Base-by-base conservation (phyloP, 2,113 vertebrate genomes). In the Mus spicilegus region DNA sequence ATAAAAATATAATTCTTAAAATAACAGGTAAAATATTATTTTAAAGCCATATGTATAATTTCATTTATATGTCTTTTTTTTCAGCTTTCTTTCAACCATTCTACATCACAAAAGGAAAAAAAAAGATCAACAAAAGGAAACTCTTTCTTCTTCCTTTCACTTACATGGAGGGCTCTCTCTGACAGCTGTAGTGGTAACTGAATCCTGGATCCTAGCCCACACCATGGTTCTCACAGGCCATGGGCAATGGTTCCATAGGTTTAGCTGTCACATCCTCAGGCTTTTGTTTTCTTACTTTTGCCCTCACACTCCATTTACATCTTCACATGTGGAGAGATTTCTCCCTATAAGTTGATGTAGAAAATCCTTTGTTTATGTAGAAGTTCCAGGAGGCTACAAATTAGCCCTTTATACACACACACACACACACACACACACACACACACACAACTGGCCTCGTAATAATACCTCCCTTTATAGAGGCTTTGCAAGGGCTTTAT, bases 401-500 rank as follows among this genome's bases (percentile, higher is more conserved):
- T 96, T 94, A 95, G 87, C 42, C 13, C 96, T 94, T 91, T 90
- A 24, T 22, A 24, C 22, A 30, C 65, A 65, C 24, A 65, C 63
- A 65, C 63, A 65, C 63, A 65, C 26, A 65, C 63, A 65, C 63
- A 63, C 20, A 63, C 65, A 67, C 26, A 30, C 65, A 67, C 12
- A 13, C 65, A 67, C 65, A 65, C 63, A 65, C 8, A 65, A 1
- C 87, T 96, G 97, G 94, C 95, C 73, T 91, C 76, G 49, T 96
- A 95, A 97, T 95, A 97, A 97, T 96, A 93, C 94, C 73, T 95
- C 88, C 90, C 95, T 97, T 97, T 97, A 92, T 80, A 93, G 88
- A 93, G 86, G 81, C 19, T 89, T 92, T 42, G 84, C 63, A 95
- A 87, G 96, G 92, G 33, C 10, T 94, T 94, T 95, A 65, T 87